phyloP scores from a whole-genome alignment of 1,140 invertebrate genomes.

The Scaptomyza montana region DNA sequence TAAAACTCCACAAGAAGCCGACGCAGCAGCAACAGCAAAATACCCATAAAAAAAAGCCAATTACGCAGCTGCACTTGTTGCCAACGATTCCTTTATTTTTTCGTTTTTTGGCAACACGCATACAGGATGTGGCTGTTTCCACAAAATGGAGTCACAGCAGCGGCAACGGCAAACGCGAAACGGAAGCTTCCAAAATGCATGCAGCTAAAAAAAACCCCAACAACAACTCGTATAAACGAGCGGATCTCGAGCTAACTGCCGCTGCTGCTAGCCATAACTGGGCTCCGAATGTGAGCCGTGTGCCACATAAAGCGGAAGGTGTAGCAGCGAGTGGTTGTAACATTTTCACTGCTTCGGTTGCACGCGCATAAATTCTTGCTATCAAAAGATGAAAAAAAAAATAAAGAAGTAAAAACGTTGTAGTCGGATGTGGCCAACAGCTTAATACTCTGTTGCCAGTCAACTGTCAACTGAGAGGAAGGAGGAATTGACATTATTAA shows the following conservation, averaged over 20 bases:
- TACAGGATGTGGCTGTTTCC: conserved; percentile 29
- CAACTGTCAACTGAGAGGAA: neutral
- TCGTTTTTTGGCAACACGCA: conserved; percentile 34
- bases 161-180: conserved; percentile 33
- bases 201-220: conserved; percentile 23
- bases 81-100: conserved; percentile 20
- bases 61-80: conserved; percentile 72
- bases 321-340: neutral
- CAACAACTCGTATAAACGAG: conserved; percentile 20
- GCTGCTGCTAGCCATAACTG: conserved; percentile 7
- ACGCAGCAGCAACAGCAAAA: conserved; percentile 9
- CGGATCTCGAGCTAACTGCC: conserved; percentile 5
- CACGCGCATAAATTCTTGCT: neutral
- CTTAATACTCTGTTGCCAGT: neutral
- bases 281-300: neutral
- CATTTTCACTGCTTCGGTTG: conserved; percentile 18
- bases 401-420: neutral
- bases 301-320: neutral
- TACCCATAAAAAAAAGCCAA: conserved; percentile 46
- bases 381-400: neutral
- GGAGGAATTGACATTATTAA: too few relatives aligned
- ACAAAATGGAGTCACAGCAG: conserved; percentile 49
- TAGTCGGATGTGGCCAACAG: neutral
- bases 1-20: conserved; percentile 28
- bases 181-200: conserved; percentile 60